These are phyloP conservation scores for Formica selysi DNA, from an alignment of 1,140 invertebrate genomes.

Conservation along the genomic window DNA sequence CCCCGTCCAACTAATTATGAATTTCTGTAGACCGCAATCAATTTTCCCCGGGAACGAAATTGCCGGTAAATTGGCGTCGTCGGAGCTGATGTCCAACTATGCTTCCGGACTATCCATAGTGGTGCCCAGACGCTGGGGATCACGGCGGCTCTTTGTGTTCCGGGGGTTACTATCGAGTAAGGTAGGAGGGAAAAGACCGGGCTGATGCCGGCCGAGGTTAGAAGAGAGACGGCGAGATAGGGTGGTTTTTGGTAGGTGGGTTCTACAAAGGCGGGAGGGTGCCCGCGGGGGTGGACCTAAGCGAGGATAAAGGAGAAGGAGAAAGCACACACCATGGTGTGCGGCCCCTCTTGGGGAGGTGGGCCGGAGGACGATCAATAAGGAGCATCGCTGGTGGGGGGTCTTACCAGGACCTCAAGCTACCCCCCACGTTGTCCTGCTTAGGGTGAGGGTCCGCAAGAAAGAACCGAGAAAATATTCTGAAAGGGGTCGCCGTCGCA, in stretches of 20 bases:
- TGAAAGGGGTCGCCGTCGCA: constrained; percentile 79
- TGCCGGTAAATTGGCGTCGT: constrained; percentile 76
- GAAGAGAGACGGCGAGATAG: constrained; percentile 71
- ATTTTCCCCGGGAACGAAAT: constrained; percentile 78
- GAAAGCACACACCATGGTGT: constrained; percentile 80
- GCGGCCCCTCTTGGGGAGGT: constrained; percentile 74
- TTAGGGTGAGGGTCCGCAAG: constrained; percentile 84
- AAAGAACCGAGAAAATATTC: constrained; percentile 86
- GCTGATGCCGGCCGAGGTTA: constrained; percentile 38
- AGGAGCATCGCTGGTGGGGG: constrained; percentile 85
- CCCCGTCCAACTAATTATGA: constrained; percentile 75
- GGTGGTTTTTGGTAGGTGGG: constrained; percentile 85
- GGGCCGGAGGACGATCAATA: constrained; percentile 86
- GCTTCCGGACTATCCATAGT: constrained; percentile 73
- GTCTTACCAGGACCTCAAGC: constrained; percentile 85
- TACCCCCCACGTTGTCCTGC: constrained; percentile 81
- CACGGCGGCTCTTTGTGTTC: constrained; percentile 74
- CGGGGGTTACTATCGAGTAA: constrained; percentile 73
- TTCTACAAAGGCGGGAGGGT: constrained; percentile 84
- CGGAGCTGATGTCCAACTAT: constrained; percentile 71
- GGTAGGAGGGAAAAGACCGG: constrained; percentile 38
- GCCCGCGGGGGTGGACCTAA: constrained; percentile 84
- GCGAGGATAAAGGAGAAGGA: constrained; percentile 86
- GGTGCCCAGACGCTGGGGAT: constrained; percentile 74
- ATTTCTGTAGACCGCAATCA: constrained; percentile 75